phyloP scores from a whole-genome alignment of 1,140 invertebrate species.

The Saccostrea echinata region DNA sequence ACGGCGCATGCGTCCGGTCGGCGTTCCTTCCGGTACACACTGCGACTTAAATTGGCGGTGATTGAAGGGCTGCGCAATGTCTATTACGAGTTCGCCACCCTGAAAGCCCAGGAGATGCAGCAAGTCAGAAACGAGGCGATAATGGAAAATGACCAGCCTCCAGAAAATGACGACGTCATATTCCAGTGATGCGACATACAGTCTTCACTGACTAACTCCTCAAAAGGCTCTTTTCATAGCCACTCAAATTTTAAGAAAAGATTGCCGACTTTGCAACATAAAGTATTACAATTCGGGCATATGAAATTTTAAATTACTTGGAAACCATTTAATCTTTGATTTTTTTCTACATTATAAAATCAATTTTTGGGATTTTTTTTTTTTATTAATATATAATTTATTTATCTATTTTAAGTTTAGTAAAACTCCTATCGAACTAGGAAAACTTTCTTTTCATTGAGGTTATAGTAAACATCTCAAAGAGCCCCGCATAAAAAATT shows the following conservation, averaged over 20 bases:
- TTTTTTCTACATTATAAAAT: no score
- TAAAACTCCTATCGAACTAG: no score
- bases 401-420: no score
- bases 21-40: slow-evolving; percentile 57
- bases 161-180: neutral
- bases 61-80: slow-evolving; percentile 61
- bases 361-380: no score
- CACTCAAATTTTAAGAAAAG: slow-evolving; percentile 6
- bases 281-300: no score
- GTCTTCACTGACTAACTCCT: neutral
- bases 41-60: slow-evolving; percentile 57
- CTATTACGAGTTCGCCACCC: slow-evolving; percentile 62
- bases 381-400: no score
- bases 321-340: no score
- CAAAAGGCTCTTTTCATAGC: neutral
- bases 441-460: no score
- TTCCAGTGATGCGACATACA: neutral
- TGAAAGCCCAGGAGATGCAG: slow-evolving; percentile 39
- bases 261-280: neutral
- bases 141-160: neutral
- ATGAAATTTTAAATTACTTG: no score
- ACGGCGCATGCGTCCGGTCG: slow-evolving; percentile 58
- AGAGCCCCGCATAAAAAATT: no score
- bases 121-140: neutral
- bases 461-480: no score